Evolutionary conservation across 2,113 vertebrate species (phyloP).

Genomic region (Phyllostomus hastatus): DNA sequence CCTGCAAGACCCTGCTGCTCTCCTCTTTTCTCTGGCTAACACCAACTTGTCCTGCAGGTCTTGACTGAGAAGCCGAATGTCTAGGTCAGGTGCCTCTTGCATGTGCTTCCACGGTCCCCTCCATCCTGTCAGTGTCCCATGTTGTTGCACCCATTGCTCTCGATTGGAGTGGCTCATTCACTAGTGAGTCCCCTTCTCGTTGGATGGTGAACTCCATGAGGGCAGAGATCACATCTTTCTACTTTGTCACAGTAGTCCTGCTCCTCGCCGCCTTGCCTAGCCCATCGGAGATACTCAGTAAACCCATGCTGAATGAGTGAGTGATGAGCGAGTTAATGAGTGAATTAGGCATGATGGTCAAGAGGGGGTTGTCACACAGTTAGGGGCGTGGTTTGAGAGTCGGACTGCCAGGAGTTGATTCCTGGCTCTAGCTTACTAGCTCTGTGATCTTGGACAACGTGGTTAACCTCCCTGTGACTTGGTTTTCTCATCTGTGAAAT

Average conservation of each 20-base stretch:
- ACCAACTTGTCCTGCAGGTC: not conserved
- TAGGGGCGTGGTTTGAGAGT: not conserved
- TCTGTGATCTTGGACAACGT: not conserved
- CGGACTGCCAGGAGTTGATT: not conserved
- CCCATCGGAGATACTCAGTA: not conserved
- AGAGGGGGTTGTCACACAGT: not conserved
- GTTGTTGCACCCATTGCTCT: not conserved
- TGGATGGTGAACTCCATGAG: not conserved
- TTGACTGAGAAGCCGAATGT: not conserved
- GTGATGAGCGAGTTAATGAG: not conserved
- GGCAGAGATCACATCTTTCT: not conserved
- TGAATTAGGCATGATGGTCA: not conserved
- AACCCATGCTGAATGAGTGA: not conserved
- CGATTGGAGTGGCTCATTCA: not conserved
- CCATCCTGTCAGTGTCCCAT: accelerated
- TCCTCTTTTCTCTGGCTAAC: not conserved
- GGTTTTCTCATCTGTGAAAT: not conserved
- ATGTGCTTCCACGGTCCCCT: not conserved
- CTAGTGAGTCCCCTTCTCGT: accelerated
- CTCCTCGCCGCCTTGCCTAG: not conserved
- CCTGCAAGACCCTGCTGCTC: not conserved
- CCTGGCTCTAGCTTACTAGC: not conserved
- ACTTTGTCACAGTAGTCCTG: not conserved
- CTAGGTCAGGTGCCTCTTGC: not conserved
- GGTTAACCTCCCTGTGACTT: not conserved